Base-by-base conservation (phyloP, 2,888 invertebrate genomes). In the Eubasilissa splendida region DNA sequence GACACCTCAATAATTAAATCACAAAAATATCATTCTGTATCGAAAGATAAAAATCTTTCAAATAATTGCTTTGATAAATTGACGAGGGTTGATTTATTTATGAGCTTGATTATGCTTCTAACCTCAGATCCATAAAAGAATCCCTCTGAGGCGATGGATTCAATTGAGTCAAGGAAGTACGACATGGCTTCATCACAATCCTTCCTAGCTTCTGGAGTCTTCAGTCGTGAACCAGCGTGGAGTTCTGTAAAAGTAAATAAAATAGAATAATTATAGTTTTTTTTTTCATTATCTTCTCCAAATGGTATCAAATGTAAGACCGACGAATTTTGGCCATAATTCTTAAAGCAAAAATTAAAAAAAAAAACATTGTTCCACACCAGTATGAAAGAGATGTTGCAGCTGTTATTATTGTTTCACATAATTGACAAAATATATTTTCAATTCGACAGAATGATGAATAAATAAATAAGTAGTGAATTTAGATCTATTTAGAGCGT, bases 81-180 rank as follows among this genome's bases (percentile, higher is more conserved):
- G 11, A 31, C 10, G 22, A 11, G 9, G 22, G 10, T 12, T 12
- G 42, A 63, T 12, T 60, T 60, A 60, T 22, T 10, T 0, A 9
- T 9, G 22, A 22, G 59, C 5, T n/a, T 12, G 22, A 59, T 14
- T 2, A 58, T 59, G 22, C 2, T 12, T 9, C 56, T 65, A 73
- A 79, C 79, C 50, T 80, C 66, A 10, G 82, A 68, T 65, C 82
- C 82, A 66, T 82, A 82, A 42, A 82, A 80, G 42, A 70, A 82
- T 7, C 80, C 82, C 14, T 76, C 73, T 4, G 78, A 9, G 9
- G 74, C 59, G 9, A 79, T 4, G 10, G 59, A 11, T 31, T 82
- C 82, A 12, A 79, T 14, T 53, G 65, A 70, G 4, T 33, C 42
- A 12, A 83, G 54, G 11, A 73, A 11, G 50, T 73, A 83, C 12